These are phyloP conservation scores for Rhinoptilus africanus DNA, from an alignment of 2,113 vertebrate species.

Conservation along the genomic window DNA sequence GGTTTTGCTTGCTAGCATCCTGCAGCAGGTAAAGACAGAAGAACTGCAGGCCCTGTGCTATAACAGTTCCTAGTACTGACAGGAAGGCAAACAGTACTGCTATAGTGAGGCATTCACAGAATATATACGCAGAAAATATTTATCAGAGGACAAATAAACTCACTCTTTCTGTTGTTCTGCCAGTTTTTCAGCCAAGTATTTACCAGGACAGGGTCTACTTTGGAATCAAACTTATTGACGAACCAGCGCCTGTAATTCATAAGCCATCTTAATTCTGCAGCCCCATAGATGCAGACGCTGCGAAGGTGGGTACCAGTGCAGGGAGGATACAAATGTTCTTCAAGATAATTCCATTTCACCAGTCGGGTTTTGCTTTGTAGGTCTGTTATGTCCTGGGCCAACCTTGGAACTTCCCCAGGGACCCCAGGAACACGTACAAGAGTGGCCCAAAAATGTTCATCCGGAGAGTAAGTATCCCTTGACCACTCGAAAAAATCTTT, in stretches of 20 bases:
- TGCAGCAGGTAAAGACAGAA: no score
- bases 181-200: no score
- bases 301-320: slow-evolving; percentile 87
- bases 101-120: no score
- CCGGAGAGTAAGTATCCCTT: slow-evolving; percentile 90
- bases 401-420: slow-evolving; percentile 82
- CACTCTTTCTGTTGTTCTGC: no score
- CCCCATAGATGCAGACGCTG: slow-evolving; percentile 88
- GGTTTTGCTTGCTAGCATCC: no score
- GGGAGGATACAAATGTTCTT: slow-evolving; percentile 82
- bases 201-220: slow-evolving; percentile 88
- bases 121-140: no score
- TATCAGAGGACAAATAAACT: no score
- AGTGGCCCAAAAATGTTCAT: slow-evolving; percentile 96
- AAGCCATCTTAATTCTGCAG: slow-evolving; percentile 89
- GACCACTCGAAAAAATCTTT: slow-evolving; percentile 90
- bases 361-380: slow-evolving; percentile 89
- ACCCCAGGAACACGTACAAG: slow-evolving; percentile 84
- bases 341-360: slow-evolving; percentile 91
- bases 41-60: no score
- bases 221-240: slow-evolving; percentile 92
- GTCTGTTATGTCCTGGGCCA: slow-evolving; percentile 83
- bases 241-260: slow-evolving; percentile 90
- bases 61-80: no score
- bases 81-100: no score